These are phyloP conservation scores for Lanistes nyassanus DNA, from an alignment of 1,140 invertebrate species.

Conservation along the genomic window DNA sequence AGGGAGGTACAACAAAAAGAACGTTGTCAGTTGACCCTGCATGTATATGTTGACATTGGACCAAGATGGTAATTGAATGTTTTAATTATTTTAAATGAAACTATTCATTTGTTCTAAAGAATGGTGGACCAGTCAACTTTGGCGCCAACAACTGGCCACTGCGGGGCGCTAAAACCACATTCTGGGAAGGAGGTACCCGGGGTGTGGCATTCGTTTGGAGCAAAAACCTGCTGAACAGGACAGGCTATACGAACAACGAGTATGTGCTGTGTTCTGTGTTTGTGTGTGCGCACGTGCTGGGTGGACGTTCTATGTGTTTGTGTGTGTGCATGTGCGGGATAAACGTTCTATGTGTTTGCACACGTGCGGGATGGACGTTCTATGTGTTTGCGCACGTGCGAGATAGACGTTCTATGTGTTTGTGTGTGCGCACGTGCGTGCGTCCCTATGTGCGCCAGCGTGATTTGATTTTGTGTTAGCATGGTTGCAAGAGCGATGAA, in stretches of 20 bases:
- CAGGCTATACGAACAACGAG: conserved; percentile 25
- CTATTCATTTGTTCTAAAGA: conserved; percentile 32
- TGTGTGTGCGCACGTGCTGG: background rate
- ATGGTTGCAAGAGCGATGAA: too few species aligned
- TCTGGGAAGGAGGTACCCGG: conserved; percentile 44
- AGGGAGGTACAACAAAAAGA: too few species aligned
- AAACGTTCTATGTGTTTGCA: background rate
- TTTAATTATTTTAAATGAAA: too few species aligned
- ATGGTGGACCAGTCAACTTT: conserved; percentile 52
- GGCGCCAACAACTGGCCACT: conserved; percentile 43
- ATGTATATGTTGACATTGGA: too few species aligned
- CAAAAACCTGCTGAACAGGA: conserved; percentile 14
- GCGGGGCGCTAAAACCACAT: conserved; percentile 36
- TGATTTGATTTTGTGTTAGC: background rate
- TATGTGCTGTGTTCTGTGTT: background rate
- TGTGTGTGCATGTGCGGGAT: background rate
- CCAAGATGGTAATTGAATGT: too few species aligned
- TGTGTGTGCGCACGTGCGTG: background rate
- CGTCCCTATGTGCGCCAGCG: too few species aligned
- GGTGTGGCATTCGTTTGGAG: conserved; percentile 32
- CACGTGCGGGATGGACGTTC: background rate
- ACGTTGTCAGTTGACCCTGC: too few species aligned
- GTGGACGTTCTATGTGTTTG: background rate
- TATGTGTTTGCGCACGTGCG: too few species aligned
- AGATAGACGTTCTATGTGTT: too few species aligned